Base-by-base conservation (phyloP, 30 jellyfish, hydroid and myxozoan genomes). In the Haliclystus octoradiatus region DNA sequence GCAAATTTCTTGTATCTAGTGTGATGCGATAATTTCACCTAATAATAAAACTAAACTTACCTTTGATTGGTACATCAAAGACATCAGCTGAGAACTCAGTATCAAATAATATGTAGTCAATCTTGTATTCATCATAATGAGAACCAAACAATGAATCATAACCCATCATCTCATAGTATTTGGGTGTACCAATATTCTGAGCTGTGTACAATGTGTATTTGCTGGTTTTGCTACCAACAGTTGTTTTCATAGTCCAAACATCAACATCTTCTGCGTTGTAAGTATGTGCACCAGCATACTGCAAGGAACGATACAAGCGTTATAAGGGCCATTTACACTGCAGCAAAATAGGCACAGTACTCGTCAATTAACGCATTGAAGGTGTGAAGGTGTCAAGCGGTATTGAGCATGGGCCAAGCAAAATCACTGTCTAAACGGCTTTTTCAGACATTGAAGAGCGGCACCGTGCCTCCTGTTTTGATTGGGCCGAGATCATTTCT, bases 101-200 rank as follows among this genome's bases (percentile, higher is more conserved):
- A 1, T 33, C 23, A 23, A 33, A 78, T 9, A 22, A 0, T 1
- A 28, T 69, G 50, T 78, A 78, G 0, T 70, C 31, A 40, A 78
- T 70, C 49, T 69, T 78, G 78, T 78, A 78, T 15, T 67, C 72
- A 63, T 78, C 92, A 63, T 14, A 78, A 71, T 78, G 92, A 26
- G 92, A 78, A 26, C 92, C 92, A 49, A 52, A 60, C 34, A 78
- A 74, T 4, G 82, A 57, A 52, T 78, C 92, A 50, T 52, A 78
- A 5, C 92, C 92, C 28, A 23, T 52, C 92, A 78, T 78, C 51
- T 78, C 82, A 49, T 78, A 78, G 46, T 34, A 78, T 13, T 53
- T 65, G 2, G 92, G 92, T 19, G 35, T 35, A 12, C 73, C 28
- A 15, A 26, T 24, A 35, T 35, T 76, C 29, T 61, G 34, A 1